Conservation (phyloP, 2,888 invertebrate genomes). For the Drosophila setosimentum region DNA sequence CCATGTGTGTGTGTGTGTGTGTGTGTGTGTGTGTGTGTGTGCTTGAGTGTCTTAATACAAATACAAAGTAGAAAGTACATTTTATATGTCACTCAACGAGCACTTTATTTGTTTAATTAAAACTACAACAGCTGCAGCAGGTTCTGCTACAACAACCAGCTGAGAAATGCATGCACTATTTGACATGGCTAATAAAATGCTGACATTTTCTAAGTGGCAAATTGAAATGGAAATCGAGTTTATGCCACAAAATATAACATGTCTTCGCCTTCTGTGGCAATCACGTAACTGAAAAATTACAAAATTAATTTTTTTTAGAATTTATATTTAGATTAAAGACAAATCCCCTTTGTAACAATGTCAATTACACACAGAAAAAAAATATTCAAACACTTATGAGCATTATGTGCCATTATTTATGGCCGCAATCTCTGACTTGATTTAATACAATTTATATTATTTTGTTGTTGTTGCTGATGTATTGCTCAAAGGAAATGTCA, state of each 20-base stretch:
- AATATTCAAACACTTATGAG: constrained; percentile 52
- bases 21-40: neutral
- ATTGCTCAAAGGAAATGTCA: constrained; percentile 40
- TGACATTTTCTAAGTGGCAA: constrained; percentile 47
- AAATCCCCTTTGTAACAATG: constrained; percentile 21
- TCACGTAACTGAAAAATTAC: constrained; percentile 69
- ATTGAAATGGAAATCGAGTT: constrained; percentile 61
- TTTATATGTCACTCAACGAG: constrained; percentile 27
- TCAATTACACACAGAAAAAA: constrained; percentile 36
- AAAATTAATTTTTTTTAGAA: constrained; percentile 42
- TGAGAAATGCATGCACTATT: constrained; percentile 30
- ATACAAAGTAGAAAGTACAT: constrained; percentile 5
- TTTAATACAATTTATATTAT: constrained; percentile 48
- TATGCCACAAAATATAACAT: constrained; percentile 34
- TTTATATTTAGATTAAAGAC: neutral
- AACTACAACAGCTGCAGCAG: constrained; percentile 50
- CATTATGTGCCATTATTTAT: constrained; percentile 42
- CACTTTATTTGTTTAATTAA: constrained; percentile 65
- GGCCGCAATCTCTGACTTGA: constrained; percentile 38
- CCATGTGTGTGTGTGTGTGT: neutral
- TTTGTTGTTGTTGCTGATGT: neutral
- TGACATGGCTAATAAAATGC: constrained; percentile 52
- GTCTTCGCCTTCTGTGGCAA: constrained; percentile 44
- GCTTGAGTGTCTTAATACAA: constrained; percentile 18
- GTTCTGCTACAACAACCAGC: constrained; percentile 8